These are phyloP conservation scores for Erebia palarica DNA, from an alignment of 2,888 invertebrate genomes.

Conservation along the genomic window DNA sequence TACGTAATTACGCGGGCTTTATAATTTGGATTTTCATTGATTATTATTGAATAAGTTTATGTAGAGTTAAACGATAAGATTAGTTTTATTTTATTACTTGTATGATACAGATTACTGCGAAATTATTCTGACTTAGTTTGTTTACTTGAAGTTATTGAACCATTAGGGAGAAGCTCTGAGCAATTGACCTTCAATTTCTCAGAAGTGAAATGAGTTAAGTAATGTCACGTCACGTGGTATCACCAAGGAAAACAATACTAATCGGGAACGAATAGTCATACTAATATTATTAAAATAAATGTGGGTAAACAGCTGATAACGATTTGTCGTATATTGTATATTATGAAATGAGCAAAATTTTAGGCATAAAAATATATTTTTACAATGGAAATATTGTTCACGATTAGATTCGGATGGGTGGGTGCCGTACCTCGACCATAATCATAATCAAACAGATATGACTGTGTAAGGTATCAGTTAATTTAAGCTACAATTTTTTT, in stretches of 20 bases:
- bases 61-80: background rate
- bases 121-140: slow-evolving; percentile 23
- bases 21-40: slow-evolving; percentile 3
- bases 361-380: background rate
- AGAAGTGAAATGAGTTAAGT: slow-evolving; percentile 6
- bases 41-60: background rate
- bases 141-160: slow-evolving; percentile 28
- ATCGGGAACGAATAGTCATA: too few relatives aligned
- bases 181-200: too few relatives aligned
- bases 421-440: slow-evolving; percentile 15
- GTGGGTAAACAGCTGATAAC: too few relatives aligned
- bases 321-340: too few relatives aligned
- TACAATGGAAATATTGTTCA: background rate
- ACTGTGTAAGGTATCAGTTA: background rate
- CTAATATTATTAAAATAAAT: too few relatives aligned
- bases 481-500: too few relatives aligned
- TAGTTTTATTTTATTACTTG: slow-evolving; percentile 5
- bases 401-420: background rate
- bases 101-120: slow-evolving; percentile 5
- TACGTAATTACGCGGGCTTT: background rate
- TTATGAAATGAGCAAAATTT: too few relatives aligned
- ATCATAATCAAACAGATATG: background rate
- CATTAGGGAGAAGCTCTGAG: slow-evolving; percentile 8
- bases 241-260: too few relatives aligned
- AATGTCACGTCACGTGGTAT: slow-evolving; percentile 26